These are phyloP conservation scores for Drosophila nikananu DNA, from an alignment of 1,140 invertebrate genomes.

Conservation along the genomic window DNA sequence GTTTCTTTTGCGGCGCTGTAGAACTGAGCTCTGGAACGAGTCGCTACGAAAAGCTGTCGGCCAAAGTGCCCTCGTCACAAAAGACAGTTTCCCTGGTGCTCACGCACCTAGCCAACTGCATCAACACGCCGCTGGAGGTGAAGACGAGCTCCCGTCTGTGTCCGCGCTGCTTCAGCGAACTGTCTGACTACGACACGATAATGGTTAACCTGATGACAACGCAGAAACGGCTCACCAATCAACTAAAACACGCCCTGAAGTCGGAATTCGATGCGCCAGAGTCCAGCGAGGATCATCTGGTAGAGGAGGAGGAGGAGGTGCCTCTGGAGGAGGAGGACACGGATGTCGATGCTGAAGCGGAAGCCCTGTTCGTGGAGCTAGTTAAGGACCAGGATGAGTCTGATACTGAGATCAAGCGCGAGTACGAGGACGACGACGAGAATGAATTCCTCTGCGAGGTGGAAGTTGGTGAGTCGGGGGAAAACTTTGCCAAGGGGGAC, in stretches of 20 bases:
- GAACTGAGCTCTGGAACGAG: slow-evolving; percentile 40
- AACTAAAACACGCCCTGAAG: slow-evolving; percentile 60
- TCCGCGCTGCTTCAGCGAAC: slow-evolving; percentile 65
- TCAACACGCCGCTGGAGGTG: slow-evolving; percentile 61
- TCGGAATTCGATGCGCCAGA: slow-evolving; percentile 50
- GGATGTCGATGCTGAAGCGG: slow-evolving; percentile 61
- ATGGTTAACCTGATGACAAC: slow-evolving; percentile 78
- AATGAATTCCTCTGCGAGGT: slow-evolving; percentile 58
- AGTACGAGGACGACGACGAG: slow-evolving; percentile 53
- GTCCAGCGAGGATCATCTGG: slow-evolving; percentile 39
- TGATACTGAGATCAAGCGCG: slow-evolving; percentile 53
- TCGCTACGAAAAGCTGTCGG: slow-evolving; percentile 48
- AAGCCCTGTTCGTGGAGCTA: slow-evolving; percentile 66
- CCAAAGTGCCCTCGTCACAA: slow-evolving; percentile 73
- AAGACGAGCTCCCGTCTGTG: slow-evolving; percentile 56
- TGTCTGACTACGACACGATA: slow-evolving; percentile 73
- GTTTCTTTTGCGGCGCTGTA: slow-evolving; percentile 73
- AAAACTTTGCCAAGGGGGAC: slow-evolving; percentile 18
- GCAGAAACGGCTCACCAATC: slow-evolving; percentile 67
- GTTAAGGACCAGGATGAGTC: slow-evolving; percentile 61
- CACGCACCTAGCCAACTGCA: slow-evolving; percentile 72
- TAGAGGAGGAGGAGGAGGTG: slow-evolving; percentile 49
- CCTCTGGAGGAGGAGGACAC: slow-evolving; percentile 21
- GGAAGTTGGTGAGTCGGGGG: slow-evolving; percentile 26
- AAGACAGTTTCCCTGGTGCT: slow-evolving; percentile 70